Evolutionary conservation across 2,888 invertebrate genomes (phyloP), one percentile per base, ranked within the genome.

Genomic region (Argynnis bischoffii): DNA sequence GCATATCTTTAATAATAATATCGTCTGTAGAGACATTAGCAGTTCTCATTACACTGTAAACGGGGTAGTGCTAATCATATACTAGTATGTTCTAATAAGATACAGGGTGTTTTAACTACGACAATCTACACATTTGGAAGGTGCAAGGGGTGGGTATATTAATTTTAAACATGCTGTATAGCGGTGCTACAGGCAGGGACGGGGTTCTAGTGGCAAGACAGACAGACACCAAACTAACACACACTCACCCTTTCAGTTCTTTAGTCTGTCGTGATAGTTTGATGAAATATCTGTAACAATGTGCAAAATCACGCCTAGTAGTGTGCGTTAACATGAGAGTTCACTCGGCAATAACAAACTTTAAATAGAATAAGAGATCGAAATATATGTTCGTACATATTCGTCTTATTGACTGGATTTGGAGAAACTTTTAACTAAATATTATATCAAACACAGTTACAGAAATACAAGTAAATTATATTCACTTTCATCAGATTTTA

Each of bases 201-300:
- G 18, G 60, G 50, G 50, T n/a, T 6, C 66, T 65, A 72, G 70
- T 69, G 67, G 59, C 53, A 68, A 64, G 46, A 48, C 61, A 55
- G 63, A 63, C 64, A 57, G 79, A 86, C 86, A 85, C 79, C 82
- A 75, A 86, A 78, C 83, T 79, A 80, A 81, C 84, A 88, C 87
- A 81, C 83, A 88, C 88, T 88, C 87, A 89, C 89, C 89, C 85
- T 66, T 88, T 86, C 59, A 88, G 84, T 80, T 85, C 81, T 73
- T 83, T 84, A 74, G 84, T 86, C 76, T 86, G 81, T 79, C 82
- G 85, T 82, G 86, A 80, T 75, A 86, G 86, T 80, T 81, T 83
- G 79, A 89, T 76, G 79, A 72, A 74, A 80, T 82, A 88, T 85
- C 88, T 88, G 89, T 75, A 89, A 89, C 86, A 88, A 83, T 78